These are phyloP conservation scores for Eupeodes corollae DNA, from an alignment of 1,140 invertebrate species.

Conservation along the genomic window DNA sequence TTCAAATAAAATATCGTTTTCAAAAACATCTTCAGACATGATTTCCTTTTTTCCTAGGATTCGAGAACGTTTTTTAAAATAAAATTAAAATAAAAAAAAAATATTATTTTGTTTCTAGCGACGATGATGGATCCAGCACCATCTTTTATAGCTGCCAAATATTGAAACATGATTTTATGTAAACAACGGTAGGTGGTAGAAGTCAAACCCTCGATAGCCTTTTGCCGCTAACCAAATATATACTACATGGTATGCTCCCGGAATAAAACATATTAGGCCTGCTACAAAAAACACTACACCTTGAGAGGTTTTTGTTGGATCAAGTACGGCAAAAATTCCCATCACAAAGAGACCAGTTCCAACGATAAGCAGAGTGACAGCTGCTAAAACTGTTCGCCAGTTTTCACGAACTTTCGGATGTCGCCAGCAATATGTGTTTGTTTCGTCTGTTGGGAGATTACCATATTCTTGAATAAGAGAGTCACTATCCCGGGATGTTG, in stretches of 20 bases:
- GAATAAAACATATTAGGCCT: slow-evolving; percentile 67
- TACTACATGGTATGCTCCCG: slow-evolving; percentile 70
- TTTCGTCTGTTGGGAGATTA: slow-evolving; percentile 45
- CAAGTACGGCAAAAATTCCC: slow-evolving; percentile 58
- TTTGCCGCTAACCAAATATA: slow-evolving; percentile 74
- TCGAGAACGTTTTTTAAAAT: no score
- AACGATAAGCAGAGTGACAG: slow-evolving; percentile 60
- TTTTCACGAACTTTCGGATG: slow-evolving; percentile 76
- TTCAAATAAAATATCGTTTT: no score
- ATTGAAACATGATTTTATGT: slow-evolving; percentile 42
- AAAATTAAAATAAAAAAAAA: no score
- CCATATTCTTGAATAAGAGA: slow-evolving; percentile 67
- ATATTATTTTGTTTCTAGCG: no score
- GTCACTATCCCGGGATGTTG: slow-evolving; percentile 64
- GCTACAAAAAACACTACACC: slow-evolving; percentile 70
- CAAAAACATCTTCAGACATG: no score
- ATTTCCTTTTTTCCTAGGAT: no score
- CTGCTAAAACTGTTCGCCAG: slow-evolving; percentile 71
- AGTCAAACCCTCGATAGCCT: slow-evolving; percentile 67
- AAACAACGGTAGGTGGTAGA: slow-evolving; percentile 70
- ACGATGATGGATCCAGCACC: background rate
- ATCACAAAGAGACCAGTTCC: slow-evolving; percentile 63
- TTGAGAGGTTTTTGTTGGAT: slow-evolving; percentile 57
- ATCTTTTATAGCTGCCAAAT: background rate
- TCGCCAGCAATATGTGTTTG: slow-evolving; percentile 56